phyloP scores from a whole-genome alignment of 2,113 vertebrate genomes.

The Trogon surrucura region DNA sequence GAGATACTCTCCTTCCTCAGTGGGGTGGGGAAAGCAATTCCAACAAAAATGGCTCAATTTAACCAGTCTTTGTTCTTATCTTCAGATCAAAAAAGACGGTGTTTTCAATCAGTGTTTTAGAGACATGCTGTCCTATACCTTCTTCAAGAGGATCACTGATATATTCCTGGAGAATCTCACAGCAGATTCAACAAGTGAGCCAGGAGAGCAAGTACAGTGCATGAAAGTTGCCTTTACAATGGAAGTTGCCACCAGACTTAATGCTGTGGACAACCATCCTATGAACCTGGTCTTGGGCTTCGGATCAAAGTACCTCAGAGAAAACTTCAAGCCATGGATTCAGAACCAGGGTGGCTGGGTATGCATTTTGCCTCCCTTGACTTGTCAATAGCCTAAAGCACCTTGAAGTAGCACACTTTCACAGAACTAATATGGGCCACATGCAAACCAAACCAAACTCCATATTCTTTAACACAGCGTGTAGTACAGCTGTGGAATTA shows the following conservation, averaged over 20 bases:
- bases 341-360: slow-evolving; percentile 83
- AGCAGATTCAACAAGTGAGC: neutral
- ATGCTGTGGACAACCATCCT: slow-evolving; percentile 73
- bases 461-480: neutral
- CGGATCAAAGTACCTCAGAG: slow-evolving; percentile 82
- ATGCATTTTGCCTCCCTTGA: slow-evolving; percentile 5
- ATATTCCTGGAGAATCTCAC: slow-evolving; percentile 52
- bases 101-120: slow-evolving; percentile 2
- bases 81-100: slow-evolving; percentile 70
- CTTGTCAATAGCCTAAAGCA: neutral
- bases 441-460: neutral
- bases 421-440: neutral
- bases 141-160: slow-evolving; percentile 71
- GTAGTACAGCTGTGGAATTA: neutral
- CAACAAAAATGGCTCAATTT: neutral
- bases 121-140: slow-evolving; percentile 62
- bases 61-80: neutral
- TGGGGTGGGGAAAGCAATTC: neutral
- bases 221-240: slow-evolving; percentile 79
- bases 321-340: slow-evolving; percentile 81
- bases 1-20: neutral
- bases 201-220: slow-evolving; percentile 11
- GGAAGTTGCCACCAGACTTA: slow-evolving; percentile 81
- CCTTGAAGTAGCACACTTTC: neutral
- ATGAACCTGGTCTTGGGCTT: slow-evolving; percentile 79